These are phyloP conservation scores for Eilema caniola DNA, from an alignment of 2,888 invertebrate genomes.

Conservation along the genomic window DNA sequence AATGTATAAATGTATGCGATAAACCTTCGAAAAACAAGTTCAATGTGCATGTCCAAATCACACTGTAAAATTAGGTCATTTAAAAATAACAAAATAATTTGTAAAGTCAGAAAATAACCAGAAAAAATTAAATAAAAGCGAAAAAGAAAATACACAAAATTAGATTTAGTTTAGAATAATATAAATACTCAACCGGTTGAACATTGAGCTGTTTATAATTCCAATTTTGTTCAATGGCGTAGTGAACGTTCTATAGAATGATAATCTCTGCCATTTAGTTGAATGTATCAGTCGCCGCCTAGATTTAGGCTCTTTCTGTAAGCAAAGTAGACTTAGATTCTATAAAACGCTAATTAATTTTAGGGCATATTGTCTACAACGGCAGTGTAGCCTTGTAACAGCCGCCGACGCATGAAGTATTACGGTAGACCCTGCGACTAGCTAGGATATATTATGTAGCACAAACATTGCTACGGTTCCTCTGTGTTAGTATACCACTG, in stretches of 20 bases:
- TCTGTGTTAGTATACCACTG: no score
- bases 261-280: constrained; percentile 21
- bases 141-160: no score
- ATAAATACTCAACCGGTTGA: constrained; percentile 14
- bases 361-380: no score
- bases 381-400: no score
- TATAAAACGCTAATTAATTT: neutral
- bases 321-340: neutral
- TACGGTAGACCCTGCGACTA: no score
- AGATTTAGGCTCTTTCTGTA: constrained; percentile 14
- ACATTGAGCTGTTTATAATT: neutral
- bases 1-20: constrained; percentile 59
- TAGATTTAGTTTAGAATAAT: no score
- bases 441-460: no score
- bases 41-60: constrained; percentile 55
- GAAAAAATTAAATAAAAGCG: no score
- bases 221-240: constrained; percentile 11
- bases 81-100: no score
- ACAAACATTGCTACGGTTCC: no score
- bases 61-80: constrained; percentile 33
- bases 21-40: constrained; percentile 58
- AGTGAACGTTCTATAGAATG: constrained; percentile 23
- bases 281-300: constrained; percentile 10
- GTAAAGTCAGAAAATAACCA: no score
- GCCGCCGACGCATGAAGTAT: no score